These are phyloP conservation scores for Spilosoma lubricipeda DNA, from an alignment of 2,888 invertebrate species.

Conservation along the genomic window DNA sequence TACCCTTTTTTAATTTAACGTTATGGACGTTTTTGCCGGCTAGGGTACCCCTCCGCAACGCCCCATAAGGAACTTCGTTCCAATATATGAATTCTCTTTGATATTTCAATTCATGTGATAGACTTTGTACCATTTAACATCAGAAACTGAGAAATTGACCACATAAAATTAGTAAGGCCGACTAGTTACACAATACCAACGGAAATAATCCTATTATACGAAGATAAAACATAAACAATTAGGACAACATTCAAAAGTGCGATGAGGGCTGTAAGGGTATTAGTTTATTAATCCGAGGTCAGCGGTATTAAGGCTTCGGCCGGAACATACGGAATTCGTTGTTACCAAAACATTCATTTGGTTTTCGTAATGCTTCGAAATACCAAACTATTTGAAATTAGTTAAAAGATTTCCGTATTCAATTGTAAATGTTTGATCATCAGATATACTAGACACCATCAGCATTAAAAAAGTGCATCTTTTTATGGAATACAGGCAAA, in stretches of 20 bases:
- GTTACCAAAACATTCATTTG: constrained; percentile 22
- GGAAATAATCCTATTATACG: constrained; percentile 38
- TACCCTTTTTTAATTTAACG: too few relatives aligned
- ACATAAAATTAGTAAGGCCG: not conserved
- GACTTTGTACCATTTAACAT: not conserved
- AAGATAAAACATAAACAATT: constrained; percentile 46
- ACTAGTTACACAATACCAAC: not conserved
- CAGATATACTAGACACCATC: not conserved
- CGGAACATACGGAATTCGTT: constrained; percentile 54
- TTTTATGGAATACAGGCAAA: too few relatives aligned
- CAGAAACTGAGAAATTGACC: not conserved
- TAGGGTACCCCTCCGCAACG: too few relatives aligned
- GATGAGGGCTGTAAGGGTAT: constrained; percentile 44
- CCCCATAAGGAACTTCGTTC: too few relatives aligned
- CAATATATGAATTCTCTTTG: too few relatives aligned
- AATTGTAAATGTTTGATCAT: not conserved
- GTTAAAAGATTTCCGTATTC: not conserved
- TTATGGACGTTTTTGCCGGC: too few relatives aligned
- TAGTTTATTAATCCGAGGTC: constrained; percentile 60
- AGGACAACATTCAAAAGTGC: constrained; percentile 41
- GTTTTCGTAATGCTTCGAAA: constrained; percentile 6
- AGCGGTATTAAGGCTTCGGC: constrained; percentile 56
- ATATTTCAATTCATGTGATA: not conserved
- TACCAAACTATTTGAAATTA: not conserved
- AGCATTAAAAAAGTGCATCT: too few relatives aligned